Evolutionary conservation across 1,140 invertebrate species (phyloP), one percentile per base, ranked within the genome.

Genomic region (Diorhabda elongata): DNA sequence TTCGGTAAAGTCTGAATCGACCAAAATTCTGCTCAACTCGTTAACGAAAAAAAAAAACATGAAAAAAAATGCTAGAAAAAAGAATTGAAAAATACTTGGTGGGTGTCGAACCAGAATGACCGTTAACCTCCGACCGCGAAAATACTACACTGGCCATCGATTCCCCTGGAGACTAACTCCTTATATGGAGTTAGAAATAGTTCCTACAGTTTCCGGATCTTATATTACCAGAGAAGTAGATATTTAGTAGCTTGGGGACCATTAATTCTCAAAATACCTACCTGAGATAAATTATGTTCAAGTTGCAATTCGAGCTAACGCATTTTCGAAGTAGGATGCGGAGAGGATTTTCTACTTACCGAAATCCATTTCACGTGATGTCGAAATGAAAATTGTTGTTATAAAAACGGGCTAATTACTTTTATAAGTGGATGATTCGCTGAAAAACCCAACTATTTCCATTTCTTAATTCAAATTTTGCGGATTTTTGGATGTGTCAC

Each of bases 91-190:
- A 62, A 68, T 68, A 67, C 65, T 73, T 70, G 69, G 57, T 68
- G 66, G 69, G 64, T 70, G 70, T 71, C 69, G 71, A 76, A 73
- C 72, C 72, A 69, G 71, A 77, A 77, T 75, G 70, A 73, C 71
- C 67, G 68, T 77, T 77, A 77, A 76, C 76, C 74, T 73, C 76
- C 71, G 74, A 73, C 74, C 74, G 72, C 69, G 73, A 71, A 75
- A 75, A 76, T 75, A 76, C 74, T 72, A 69, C 47, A n/a, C 68
- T 69, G 67, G 72, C 70, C 74, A 76, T 77, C 74, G 74, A 77
- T 77, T 73, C 72, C 76, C 72, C 76, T 66, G 64, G 76, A 74
- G 76, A 71, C 65, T 73, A 76, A 77, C 76, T 76, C 75, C 75
- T 77, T 77, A 77, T 74, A 72, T 70, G 42, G 45, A 72, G 70